Percentiles rank a stretch among this genome's conserved stretches.
These are phyloP conservation scores for Volucella inflata DNA, from an alignment of 2,888 invertebrate species.

Conservation along the genomic window DNA sequence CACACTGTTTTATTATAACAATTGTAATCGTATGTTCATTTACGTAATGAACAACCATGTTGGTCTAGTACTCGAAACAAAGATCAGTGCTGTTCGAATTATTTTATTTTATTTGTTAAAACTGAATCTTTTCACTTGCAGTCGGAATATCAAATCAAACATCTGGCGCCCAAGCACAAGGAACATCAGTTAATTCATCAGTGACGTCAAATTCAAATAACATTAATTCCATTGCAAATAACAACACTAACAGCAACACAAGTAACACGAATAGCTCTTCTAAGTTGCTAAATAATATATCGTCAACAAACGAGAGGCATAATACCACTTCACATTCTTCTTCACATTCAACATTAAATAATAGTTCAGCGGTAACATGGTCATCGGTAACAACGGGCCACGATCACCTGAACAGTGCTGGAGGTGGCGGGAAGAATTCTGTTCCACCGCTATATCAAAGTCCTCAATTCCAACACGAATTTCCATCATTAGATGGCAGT, in stretches of 20 bases:
- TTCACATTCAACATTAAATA: conserved; percentile 77
- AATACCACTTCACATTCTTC: conserved; percentile 65
- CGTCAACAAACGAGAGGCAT: conserved; percentile 73
- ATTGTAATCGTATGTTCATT: too few relatives aligned
- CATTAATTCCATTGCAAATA: conserved; percentile 75
- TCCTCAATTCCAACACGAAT: conserved; percentile 97
- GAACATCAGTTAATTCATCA: conserved; percentile 77
- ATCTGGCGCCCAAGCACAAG: conserved; percentile 76
- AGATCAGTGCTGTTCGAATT: background rate
- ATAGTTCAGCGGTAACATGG: conserved; percentile 85
- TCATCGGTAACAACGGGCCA: conserved; percentile 86
- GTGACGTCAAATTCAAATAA: conserved; percentile 76
- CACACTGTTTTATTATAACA: too few relatives aligned
- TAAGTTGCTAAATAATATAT: conserved; percentile 80
- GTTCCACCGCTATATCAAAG: conserved; percentile 90
- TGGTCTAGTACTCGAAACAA: background rate
- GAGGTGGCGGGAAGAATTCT: conserved; percentile 78
- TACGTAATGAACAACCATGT: too few relatives aligned
- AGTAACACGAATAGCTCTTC: conserved; percentile 74
- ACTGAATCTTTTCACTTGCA: conserved; percentile 34
- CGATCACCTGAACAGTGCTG: conserved; percentile 78
- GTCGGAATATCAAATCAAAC: conserved; percentile 74
- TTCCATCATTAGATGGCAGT: conserved; percentile 91
- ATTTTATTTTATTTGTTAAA: background rate
- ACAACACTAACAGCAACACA: conserved; percentile 75